Evolutionary conservation across 2,888 invertebrate species (phyloP), one percentile per base, ranked within the genome.

Genomic region (Drosophila neonasuta): DNA sequence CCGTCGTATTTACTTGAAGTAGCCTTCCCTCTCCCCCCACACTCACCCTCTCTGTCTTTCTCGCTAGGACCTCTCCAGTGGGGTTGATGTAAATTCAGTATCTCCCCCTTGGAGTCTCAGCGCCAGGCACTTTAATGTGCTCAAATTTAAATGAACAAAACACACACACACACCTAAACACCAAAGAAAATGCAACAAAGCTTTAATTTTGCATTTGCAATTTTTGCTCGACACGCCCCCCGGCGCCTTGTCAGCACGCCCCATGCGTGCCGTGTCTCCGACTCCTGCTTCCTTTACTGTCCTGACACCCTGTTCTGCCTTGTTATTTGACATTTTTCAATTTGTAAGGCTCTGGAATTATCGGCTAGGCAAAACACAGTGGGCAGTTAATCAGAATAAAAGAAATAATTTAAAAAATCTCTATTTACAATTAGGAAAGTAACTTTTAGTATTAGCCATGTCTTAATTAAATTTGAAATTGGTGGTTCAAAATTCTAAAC

Each of bases 1-100:
- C 77, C 72, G 75, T 81, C 74, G 83, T 77, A 81, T 80, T 81
- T 81, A 77, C 83, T 79, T 76, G 71, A 65, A 77, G 68, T 68
- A 59, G 74, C 63, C 67, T 45, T 24, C 6, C 51, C 13, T 13
- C 15, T 15, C 2, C 39, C 39, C 39, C 10, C 39, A 13, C 39
- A 13, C 7, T n/a, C 5, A 11, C n/a, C 5, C n/a, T 1, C 6
- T 41, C n/a, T 17, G n/a, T 11, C 54, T 2, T 11, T 13, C 32
- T 10, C 30, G 41, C 51, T 9, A 34, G 42, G 13, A 30, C 10
- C 36, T 50, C 45, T 54, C 34, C 11, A 15, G 15, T 29, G 36
- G 7, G 66, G 55, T 61, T 70, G 24, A 68, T 74, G 74, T 59
- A 71, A 81, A 77, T 78, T 60, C 64, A 49, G 65, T 72, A 68